Conservation (phyloP, 2,888 invertebrate species). For the Lasioglossum calceatum region DNA sequence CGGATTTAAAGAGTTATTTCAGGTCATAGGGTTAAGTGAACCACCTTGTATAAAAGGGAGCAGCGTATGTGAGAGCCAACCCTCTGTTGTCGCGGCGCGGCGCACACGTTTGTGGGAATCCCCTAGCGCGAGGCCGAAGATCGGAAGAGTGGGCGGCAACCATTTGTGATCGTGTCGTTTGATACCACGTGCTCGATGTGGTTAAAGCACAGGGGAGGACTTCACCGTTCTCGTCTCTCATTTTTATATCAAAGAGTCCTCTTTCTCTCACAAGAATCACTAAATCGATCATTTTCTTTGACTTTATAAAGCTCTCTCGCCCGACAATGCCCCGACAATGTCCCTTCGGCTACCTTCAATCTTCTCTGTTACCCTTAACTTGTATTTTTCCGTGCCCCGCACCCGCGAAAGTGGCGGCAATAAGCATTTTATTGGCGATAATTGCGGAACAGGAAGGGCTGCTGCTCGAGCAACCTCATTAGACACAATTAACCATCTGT, state of each 20-base stretch:
- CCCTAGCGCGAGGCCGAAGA: slow-evolving; percentile 57
- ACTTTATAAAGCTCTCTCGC: slow-evolving; percentile 66
- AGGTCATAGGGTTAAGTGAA: slow-evolving; percentile 61
- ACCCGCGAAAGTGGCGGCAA: slow-evolving; percentile 42
- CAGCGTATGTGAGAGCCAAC: slow-evolving; percentile 43
- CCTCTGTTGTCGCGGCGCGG: slow-evolving; percentile 52
- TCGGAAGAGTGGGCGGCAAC: slow-evolving; percentile 58
- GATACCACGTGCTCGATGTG: slow-evolving; percentile 69
- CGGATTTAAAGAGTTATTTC: slow-evolving; percentile 57
- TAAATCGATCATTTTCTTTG: slow-evolving; percentile 72
- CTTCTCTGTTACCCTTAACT: slow-evolving; percentile 54
- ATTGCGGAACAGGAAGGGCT: slow-evolving; percentile 41
- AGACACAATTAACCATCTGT: slow-evolving; percentile 35
- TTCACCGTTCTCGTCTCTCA: slow-evolving; percentile 52
- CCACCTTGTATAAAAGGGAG: slow-evolving; percentile 54
- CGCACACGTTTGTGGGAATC: slow-evolving; percentile 51
- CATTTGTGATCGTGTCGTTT: slow-evolving; percentile 62
- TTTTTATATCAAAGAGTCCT: slow-evolving; percentile 73
- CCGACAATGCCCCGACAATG: slow-evolving; percentile 12
- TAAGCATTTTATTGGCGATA: slow-evolving; percentile 57
- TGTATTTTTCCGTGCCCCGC: slow-evolving; percentile 32
- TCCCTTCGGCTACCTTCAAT: slow-evolving; percentile 45
- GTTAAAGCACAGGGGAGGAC: slow-evolving; percentile 64
- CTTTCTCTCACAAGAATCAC: slow-evolving; percentile 55
- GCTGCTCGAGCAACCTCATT: slow-evolving; percentile 51